phyloP scores from a whole-genome alignment of 2,113 vertebrate species.

The Pangasianodon hypophthalmus region DNA sequence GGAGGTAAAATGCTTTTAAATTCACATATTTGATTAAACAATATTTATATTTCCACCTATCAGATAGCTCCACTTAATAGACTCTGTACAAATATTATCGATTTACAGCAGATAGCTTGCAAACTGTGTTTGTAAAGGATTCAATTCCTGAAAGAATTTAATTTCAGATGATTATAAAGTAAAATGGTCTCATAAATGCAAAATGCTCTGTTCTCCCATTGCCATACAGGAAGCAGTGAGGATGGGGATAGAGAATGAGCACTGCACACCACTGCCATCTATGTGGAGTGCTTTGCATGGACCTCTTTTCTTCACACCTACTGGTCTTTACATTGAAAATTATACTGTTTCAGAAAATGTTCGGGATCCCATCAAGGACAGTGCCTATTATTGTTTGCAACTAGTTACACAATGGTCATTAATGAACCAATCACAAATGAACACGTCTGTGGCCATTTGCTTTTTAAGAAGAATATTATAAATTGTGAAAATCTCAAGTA shows the following conservation, averaged over 20 bases:
- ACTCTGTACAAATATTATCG: background rate
- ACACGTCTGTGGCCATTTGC: background rate
- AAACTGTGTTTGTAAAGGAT: background rate
- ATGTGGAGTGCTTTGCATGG: conserved; percentile 57
- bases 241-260: conserved; percentile 77
- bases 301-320: conserved; percentile 29
- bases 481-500: background rate
- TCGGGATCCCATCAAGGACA: conserved; percentile 63
- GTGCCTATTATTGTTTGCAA: conserved; percentile 65
- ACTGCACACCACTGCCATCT: conserved; percentile 43
- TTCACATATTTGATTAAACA: background rate
- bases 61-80: background rate
- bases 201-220: conserved; percentile 20
- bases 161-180: background rate
- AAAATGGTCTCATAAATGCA: background rate
- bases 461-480: conserved; percentile 1
- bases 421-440: conserved; percentile 21
- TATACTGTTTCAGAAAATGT: conserved; percentile 1
- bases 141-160: background rate
- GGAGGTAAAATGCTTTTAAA: conserved; percentile 75
- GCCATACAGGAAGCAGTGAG: conserved; percentile 76
- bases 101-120: too few species aligned
- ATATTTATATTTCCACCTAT: background rate
- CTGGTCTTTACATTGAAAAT: conserved; percentile 43
- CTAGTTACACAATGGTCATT: conserved; percentile 55